phyloP scores from a whole-genome alignment of 2,113 vertebrate species.

The Grallaria varia region DNA sequence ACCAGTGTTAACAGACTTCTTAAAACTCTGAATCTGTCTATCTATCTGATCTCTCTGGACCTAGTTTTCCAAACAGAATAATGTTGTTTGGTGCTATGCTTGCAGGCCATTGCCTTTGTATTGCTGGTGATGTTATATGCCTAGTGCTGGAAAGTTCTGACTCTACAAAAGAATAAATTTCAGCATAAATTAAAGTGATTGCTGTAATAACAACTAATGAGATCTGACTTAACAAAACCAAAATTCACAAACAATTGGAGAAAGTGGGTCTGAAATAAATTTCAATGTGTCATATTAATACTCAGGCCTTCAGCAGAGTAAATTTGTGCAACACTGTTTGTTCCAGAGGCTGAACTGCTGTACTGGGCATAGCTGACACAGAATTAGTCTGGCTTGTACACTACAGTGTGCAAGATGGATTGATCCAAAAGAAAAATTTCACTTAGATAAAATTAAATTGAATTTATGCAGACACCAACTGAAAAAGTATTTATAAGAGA shows the following conservation, averaged over 20 bases:
- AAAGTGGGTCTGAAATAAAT: neutral
- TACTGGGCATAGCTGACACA: neutral
- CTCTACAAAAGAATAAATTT: neutral
- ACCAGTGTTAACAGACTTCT: neutral
- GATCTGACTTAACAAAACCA: neutral
- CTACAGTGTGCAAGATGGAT: neutral
- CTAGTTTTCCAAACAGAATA: neutral
- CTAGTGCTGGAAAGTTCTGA: neutral
- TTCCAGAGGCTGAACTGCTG: neutral
- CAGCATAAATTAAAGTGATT: neutral
- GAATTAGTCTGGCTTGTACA: neutral
- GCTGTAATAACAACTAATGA: neutral
- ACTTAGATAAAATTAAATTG: neutral
- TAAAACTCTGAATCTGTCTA: neutral
- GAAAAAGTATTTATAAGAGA: neutral
- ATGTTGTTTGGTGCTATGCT: neutral
- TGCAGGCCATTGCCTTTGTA: neutral
- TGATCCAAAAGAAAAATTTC: neutral
- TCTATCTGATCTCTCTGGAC: neutral
- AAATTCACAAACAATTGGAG: neutral
- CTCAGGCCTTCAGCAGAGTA: neutral
- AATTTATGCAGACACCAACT: neutral
- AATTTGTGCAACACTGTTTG: neutral
- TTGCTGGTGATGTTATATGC: neutral
- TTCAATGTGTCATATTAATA: neutral